Conservation (phyloP, 2,888 invertebrate species). For the Rhorus exstirpatorius region DNA sequence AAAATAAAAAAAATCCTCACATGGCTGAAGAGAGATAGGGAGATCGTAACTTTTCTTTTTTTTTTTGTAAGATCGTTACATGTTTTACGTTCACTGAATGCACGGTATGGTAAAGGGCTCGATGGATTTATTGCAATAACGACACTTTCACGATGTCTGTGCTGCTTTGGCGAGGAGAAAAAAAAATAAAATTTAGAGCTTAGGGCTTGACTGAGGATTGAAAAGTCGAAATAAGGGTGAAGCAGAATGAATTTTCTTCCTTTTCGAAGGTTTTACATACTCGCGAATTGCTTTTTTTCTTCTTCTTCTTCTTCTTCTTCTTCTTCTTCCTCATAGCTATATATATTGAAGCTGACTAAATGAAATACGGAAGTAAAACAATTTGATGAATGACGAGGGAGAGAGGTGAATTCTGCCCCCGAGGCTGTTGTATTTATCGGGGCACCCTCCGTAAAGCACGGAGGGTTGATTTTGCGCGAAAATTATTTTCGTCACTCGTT, state of each 20-base stretch:
- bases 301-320: conserved; percentile 34
- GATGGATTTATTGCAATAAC: conserved; percentile 1
- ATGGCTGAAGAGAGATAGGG: neutral
- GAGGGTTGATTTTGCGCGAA: conserved; percentile 54
- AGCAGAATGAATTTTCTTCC: conserved; percentile 11
- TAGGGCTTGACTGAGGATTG: neutral
- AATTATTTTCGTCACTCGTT: conserved; percentile 55
- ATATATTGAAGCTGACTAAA: conserved; percentile 22
- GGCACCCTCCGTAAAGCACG: conserved; percentile 37
- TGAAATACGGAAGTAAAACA: conserved; percentile 57
- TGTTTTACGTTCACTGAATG: conserved; percentile 1
- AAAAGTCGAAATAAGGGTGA: conserved; percentile 2
- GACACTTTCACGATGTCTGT: neutral
- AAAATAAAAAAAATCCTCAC: neutral
- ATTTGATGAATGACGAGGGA: conserved; percentile 22
- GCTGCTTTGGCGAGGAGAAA: neutral
- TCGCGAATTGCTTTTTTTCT: conserved; percentile 29
- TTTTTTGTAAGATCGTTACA: conserved; percentile 21
- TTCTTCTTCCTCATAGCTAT: conserved; percentile 5
- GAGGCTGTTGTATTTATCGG: conserved; percentile 38
- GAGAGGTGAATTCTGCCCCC: conserved; percentile 30
- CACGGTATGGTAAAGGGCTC: neutral
- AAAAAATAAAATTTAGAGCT: neutral
- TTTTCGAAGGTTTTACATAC: conserved; percentile 16
- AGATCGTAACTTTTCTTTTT: neutral